Base-by-base conservation (phyloP, 1,140 invertebrate species). In the Venustaconcha ellipsiformis region DNA sequence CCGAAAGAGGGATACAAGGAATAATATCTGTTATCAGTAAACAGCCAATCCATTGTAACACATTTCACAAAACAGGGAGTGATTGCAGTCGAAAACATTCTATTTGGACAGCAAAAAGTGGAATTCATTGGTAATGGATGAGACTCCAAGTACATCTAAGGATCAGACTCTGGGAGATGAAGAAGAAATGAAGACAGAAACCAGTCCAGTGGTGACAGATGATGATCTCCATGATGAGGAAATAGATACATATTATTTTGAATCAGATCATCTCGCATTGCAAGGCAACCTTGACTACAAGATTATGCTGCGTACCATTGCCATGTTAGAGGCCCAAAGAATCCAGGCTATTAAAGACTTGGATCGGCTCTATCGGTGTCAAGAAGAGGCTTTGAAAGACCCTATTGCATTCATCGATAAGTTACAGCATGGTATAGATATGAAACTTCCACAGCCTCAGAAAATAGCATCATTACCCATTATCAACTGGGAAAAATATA, bases 191-290 rank as follows among this genome's bases (percentile, higher is more conserved):
- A 48, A 48, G 37, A 48, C 37, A 48, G 37, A 48, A 48, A 48
- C 37, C 37, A 48, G 37, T 48, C 37, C 37, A 48, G 37, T 11
- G 4, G 6, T 48, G 37, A 48, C 37, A 48, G 11, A 48, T 48
- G 37, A 48, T 48, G 37, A 48, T 48, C 37, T 48, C 0, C 37
- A 8, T 63, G 72, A 71, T n/a, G 80, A 82, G 37, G 77, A 82
- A n/a, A 71, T 72, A 37, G 81, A 87, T 57, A 79, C 82, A n/a
- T 97, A 96, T 90, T 95, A 94, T 84, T 97, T 97, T 90, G 96
- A 98, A 91, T 94, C 95, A 0, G 96, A 97, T 88, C 94, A 96
- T 86, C 89, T 96, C 77, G 96, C 96, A 14, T 89, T 98, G 56
- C 94, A 94, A 84, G 94, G 93, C 11, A 97, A 97, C 85, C 92